Conservation (phyloP, 2,888 invertebrate species). For the Imbricaverruca yamaguchii region DNA sequence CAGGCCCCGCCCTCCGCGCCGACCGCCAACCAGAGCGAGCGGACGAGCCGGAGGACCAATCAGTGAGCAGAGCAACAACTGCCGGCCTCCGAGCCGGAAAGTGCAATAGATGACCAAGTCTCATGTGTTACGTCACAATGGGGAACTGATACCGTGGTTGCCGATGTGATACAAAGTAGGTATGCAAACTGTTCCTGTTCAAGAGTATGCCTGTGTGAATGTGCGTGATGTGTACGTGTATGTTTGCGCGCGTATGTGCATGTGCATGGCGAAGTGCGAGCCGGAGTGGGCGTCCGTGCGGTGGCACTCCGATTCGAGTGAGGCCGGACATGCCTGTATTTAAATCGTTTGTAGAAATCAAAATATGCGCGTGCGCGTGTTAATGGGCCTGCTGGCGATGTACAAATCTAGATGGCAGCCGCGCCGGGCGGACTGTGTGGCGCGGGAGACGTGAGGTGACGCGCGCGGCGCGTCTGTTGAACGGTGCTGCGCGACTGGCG, state of each 20-base stretch:
- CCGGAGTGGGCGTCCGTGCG: background rate
- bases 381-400: background rate
- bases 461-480: background rate
- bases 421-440: background rate
- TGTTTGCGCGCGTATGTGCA: background rate
- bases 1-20: no score
- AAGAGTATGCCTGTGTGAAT: background rate
- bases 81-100: background rate
- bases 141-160: no score
- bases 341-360: constrained; percentile 8
- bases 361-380: background rate
- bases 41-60: no score
- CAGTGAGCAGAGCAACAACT: constrained; percentile 4
- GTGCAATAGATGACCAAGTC: constrained; percentile 17
- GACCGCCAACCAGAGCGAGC: no score
- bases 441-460: background rate
- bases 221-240: background rate
- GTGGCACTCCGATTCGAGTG: background rate
- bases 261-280: background rate
- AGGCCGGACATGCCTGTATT: background rate
- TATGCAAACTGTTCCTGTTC: constrained; percentile 18
- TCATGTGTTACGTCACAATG: background rate
- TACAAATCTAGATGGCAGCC: constrained; percentile 4
- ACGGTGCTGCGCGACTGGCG: no score
- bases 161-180: constrained; percentile 1